Percentiles rank a stretch among this genome's conserved stretches.
Evolutionary conservation across 2,113 vertebrate genomes (phyloP).

Genomic region (Xenopus tropicalis): DNA sequence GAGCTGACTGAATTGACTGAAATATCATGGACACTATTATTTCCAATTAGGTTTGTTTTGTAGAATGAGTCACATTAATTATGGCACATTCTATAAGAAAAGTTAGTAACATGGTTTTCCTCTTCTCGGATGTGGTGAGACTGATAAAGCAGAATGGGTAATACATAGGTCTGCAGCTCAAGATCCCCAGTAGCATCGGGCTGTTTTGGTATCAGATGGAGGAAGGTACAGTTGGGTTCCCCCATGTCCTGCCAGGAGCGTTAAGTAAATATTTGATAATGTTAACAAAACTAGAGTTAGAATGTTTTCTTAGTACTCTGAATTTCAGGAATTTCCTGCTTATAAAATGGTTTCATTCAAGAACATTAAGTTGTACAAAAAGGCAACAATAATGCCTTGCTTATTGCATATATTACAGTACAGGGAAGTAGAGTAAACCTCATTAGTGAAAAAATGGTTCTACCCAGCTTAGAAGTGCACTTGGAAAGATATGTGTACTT

Average conservation of each 20-base stretch:
- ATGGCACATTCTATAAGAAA: too few relatives aligned
- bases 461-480: too few relatives aligned
- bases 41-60: too few relatives aligned
- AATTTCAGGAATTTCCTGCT: constrained; percentile 59
- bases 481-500: too few relatives aligned
- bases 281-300: constrained; percentile 41
- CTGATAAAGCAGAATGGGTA: neutral
- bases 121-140: neutral
- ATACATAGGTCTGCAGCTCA: neutral
- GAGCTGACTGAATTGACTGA: too few relatives aligned
- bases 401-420: neutral
- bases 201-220: neutral
- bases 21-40: too few relatives aligned
- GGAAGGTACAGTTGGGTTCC: too few relatives aligned
- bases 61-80: too few relatives aligned
- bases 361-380: neutral
- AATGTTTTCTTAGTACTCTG: constrained; percentile 46
- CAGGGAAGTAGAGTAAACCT: too few relatives aligned
- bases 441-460: too few relatives aligned
- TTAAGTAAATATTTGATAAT: constrained; percentile 12
- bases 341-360: constrained; percentile 50
- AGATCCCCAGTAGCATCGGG: too few relatives aligned
- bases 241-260: neutral
- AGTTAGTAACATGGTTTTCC: too few relatives aligned
- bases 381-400: neutral